These are phyloP conservation scores for Cephonodes hylas DNA, from an alignment of 2,888 invertebrate species.

Conservation along the genomic window DNA sequence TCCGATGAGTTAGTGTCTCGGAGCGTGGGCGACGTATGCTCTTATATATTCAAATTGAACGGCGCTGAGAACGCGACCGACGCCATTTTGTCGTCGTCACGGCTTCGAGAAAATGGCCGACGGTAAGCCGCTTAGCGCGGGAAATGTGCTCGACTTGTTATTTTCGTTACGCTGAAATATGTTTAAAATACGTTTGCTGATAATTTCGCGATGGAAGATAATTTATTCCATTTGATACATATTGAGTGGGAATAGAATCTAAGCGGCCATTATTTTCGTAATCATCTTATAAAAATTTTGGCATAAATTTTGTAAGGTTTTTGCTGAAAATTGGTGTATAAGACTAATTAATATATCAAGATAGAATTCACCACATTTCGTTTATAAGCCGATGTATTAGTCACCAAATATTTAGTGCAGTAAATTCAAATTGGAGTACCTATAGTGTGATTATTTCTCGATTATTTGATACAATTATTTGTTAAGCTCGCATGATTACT, in stretches of 20 bases:
- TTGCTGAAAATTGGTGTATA: not conserved
- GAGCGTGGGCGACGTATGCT: constrained; percentile 78
- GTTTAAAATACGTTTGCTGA: constrained; percentile 40
- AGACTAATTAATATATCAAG: no score
- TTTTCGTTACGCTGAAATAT: constrained; percentile 45
- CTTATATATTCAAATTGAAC: constrained; percentile 80
- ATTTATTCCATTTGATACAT: constrained; percentile 13
- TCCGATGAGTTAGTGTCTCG: constrained; percentile 77
- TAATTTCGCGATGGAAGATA: constrained; percentile 12
- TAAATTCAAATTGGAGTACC: no score
- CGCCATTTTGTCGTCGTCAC: constrained; percentile 75
- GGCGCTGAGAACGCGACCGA: constrained; percentile 57
- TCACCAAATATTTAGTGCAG: no score
- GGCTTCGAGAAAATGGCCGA: constrained; percentile 62
- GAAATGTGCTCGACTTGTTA: constrained; percentile 51
- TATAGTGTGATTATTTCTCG: no score
- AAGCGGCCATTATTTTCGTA: not conserved
- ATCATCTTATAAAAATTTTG: not conserved
- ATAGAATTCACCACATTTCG: no score
- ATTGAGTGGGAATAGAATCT: not conserved
- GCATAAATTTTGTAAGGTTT: not conserved
- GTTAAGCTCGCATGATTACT: no score
- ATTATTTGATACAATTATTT: no score
- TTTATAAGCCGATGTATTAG: no score
- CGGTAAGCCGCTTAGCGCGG: constrained; percentile 56